Evolutionary conservation across 2,113 vertebrate genomes (phyloP).

Genomic region (Brachyistius frenatus): DNA sequence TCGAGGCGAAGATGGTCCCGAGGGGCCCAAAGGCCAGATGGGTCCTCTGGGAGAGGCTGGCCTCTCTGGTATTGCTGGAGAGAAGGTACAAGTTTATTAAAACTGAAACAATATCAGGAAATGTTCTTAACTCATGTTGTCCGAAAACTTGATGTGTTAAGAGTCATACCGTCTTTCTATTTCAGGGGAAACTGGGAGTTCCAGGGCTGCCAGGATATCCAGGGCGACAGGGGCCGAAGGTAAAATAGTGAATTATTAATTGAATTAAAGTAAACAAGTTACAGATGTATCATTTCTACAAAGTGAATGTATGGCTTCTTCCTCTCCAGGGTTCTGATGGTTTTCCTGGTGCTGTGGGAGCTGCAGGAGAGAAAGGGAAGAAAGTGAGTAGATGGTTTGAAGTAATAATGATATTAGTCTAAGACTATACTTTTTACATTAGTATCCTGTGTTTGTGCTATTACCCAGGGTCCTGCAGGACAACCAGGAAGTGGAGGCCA

Average conservation of each 20-base stretch:
- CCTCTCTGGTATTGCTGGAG: slow-evolving; percentile 87
- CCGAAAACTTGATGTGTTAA: neutral
- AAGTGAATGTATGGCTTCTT: neutral
- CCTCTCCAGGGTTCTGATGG: slow-evolving; percentile 90
- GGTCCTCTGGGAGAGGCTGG: slow-evolving; percentile 92
- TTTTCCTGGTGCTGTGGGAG: slow-evolving; percentile 90
- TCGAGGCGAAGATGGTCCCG: slow-evolving; percentile 94
- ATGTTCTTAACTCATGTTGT: neutral
- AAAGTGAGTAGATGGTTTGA: slow-evolving; percentile 84
- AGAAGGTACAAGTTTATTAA: slow-evolving; percentile 87
- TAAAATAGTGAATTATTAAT: slow-evolving; percentile 54
- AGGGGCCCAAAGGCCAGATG: slow-evolving; percentile 93
- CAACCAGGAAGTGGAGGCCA: slow-evolving; percentile 92
- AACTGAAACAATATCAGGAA: neutral
- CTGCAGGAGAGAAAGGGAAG: slow-evolving; percentile 92
- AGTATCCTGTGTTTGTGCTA: neutral
- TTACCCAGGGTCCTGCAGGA: slow-evolving; percentile 90
- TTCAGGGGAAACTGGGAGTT: slow-evolving; percentile 95
- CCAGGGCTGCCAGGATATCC: slow-evolving; percentile 95
- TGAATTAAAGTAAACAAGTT: neutral
- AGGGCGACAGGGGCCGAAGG: slow-evolving; percentile 94
- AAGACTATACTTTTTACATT: neutral
- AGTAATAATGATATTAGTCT: neutral
- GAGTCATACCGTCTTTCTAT: neutral
- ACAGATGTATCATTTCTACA: neutral